These are phyloP conservation scores for Coreoperca whiteheadi DNA, from an alignment of 2,113 vertebrate species.

Conservation along the genomic window DNA sequence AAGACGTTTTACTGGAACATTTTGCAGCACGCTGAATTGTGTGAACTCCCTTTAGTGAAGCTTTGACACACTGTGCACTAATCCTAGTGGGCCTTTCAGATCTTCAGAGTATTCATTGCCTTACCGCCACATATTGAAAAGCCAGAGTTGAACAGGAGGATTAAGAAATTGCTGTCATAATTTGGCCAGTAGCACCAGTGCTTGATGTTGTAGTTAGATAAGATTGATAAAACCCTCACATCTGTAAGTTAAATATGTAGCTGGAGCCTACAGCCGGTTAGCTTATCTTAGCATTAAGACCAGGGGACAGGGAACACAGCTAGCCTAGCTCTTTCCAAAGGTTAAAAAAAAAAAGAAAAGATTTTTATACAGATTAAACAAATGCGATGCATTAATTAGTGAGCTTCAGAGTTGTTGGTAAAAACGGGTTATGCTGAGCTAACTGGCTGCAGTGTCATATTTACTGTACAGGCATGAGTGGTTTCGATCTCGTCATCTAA, in stretches of 20 bases:
- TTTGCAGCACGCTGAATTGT: constrained; percentile 16
- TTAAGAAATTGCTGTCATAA: not conserved
- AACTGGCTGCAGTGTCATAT: not conserved
- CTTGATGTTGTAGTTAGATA: not conserved
- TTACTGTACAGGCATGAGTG: not conserved
- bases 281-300: not conserved
- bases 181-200: not conserved
- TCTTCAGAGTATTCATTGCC: constrained; percentile 10
- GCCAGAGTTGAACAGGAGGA: not conserved
- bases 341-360: too few species aligned
- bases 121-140: constrained; percentile 17
- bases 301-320: not conserved
- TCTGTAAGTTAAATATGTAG: not conserved
- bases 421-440: not conserved
- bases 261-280: not conserved
- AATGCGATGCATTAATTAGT: too few species aligned
- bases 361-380: not conserved
- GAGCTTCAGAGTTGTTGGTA: not conserved
- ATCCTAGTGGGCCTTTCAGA: constrained; percentile 10
- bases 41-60: constrained; percentile 3
- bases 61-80: constrained; percentile 31
- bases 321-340: too few species aligned
- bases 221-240: not conserved
- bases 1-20: constrained; percentile 15
- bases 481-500: not conserved